Base-by-base conservation (phyloP, 2,113 vertebrate species). In the Eublepharis macularius region DNA sequence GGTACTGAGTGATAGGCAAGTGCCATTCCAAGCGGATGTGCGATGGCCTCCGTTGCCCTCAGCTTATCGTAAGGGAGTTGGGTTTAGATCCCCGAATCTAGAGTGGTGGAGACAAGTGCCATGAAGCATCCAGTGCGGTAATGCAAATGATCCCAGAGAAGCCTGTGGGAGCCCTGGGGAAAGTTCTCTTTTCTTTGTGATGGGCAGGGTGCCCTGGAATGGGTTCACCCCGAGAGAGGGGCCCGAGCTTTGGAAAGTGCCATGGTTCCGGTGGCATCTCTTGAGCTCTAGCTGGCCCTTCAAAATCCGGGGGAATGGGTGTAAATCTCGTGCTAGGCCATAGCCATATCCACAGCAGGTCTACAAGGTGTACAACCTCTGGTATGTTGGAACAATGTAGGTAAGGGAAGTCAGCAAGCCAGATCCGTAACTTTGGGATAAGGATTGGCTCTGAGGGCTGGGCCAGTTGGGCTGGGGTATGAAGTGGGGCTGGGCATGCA, bases 51-150 rank as follows among this genome's bases (percentile, higher is more conserved):
- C 41, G 17, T 84, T 36, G 82, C 90, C 74, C 85, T 87, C 72
- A 0, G 76, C 83, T 21, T 32, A 90, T 78, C 75, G 43, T 90
- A 92, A 92, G 88, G 86, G 83, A 85, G 77, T 85, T 26, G 34
- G 87, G 84, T 91, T 92, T 66, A 91, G 84, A 93, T 93, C 57
- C 87, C 87, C 39, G 51, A 75, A 83, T 76, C 89, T 32, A 39
- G 86, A 89, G 91, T 41, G 87, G 88, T 34, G 68, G 89, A 89
- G 92, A 88, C 29, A 60, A 86, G 86, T 24, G n/a, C 68, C 34
- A 12, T 6, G n/a, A 54, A 9, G 14, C 1, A 49, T 3, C 41
- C 68, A 26, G 36, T 49, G 9, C 57, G 0, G 0, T 45, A 49
- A 73, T 43, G 43, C 12, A 79, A 80, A 36, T 4, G 3, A 75